Evolutionary conservation across 2,888 invertebrate species (phyloP), one percentile per base, ranked within the genome.

Genomic region (Blera fallax): DNA sequence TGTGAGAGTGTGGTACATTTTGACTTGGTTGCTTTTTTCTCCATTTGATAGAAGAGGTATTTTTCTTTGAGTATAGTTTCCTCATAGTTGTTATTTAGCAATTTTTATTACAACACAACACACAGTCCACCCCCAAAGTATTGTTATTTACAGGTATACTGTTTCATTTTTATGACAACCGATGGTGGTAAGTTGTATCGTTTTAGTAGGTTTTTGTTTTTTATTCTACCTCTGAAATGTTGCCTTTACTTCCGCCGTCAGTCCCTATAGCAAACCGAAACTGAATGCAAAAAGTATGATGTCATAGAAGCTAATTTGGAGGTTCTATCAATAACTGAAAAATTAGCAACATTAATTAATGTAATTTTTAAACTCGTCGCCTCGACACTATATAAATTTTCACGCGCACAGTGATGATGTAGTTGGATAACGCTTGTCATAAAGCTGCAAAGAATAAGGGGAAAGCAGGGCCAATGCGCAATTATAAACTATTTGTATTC

Each of bases 301-400:
- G 73, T 73, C 73, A 64, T 73, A 18, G 10, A 21, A 29, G 50
- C 29, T 37, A 52, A 50, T 32, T 62, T 72, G 27, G 37, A 37
- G 7, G 7, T 60, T 48, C 73, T 40, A 43, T 73, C 73, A 64
- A 73, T 73, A 43, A 73, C n/a, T 18, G n/a, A 52, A 52, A 62
- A 73, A 62, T 52, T 73, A 73, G 43, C 50, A 73, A 32, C 62
- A 72, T 62, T 72, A 62, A 50, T 62, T 62, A 73, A 52, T 73
- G 43, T 64, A 40, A 52, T 62, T 62, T 43, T 52, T 50, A 34
- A 58, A 70, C 70, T 70, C 34, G 56, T 70, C 56, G 32, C 7
- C 24, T 14, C 27, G 6, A 27, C n/a, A 64, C 18, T 11, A 18
- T 11, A 18, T n/a, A 27, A 29, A 32, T 21, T 24, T 14, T 21